Evolutionary conservation across 2,888 invertebrate genomes (phyloP).

Genomic region (Limenitis camilla): DNA sequence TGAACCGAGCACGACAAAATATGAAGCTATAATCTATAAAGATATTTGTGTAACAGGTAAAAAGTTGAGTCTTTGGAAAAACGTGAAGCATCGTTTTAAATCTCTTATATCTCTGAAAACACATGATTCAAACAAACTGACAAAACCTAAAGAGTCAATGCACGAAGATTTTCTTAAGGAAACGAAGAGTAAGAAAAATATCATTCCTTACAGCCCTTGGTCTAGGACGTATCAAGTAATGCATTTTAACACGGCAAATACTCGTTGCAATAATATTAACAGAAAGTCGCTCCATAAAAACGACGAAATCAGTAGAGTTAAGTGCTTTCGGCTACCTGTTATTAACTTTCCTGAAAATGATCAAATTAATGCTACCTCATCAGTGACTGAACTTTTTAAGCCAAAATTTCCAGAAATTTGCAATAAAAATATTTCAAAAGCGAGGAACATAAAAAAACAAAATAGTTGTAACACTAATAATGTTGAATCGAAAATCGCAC

Average conservation of each 20-base stretch:
- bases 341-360: too few species aligned
- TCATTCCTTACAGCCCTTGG: too few species aligned
- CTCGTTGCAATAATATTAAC: too few species aligned
- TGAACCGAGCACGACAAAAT: neutral
- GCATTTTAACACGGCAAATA: too few species aligned
- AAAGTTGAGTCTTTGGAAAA: conserved; percentile 24
- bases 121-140: neutral
- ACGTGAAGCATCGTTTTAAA: conserved; percentile 11
- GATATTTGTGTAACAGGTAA: conserved; percentile 23
- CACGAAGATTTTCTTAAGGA: neutral
- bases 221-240: too few species aligned
- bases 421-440: neutral
- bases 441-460: neutral
- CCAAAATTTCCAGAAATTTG: conserved; percentile 1
- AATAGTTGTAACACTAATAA: neutral
- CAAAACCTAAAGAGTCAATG: neutral
- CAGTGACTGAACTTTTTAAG: too few species aligned
- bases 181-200: neutral
- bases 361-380: too few species aligned
- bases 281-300: too few species aligned
- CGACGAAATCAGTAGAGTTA: too few species aligned
- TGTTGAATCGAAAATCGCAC: neutral
- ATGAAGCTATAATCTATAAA: conserved; percentile 11
- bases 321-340: too few species aligned
- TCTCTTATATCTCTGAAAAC: conserved; percentile 7